Percentiles rank a stretch among this genome's conserved stretches.
Evolutionary conservation across 2,113 vertebrate species (phyloP).

Genomic region (Saimiri boliviensis): DNA sequence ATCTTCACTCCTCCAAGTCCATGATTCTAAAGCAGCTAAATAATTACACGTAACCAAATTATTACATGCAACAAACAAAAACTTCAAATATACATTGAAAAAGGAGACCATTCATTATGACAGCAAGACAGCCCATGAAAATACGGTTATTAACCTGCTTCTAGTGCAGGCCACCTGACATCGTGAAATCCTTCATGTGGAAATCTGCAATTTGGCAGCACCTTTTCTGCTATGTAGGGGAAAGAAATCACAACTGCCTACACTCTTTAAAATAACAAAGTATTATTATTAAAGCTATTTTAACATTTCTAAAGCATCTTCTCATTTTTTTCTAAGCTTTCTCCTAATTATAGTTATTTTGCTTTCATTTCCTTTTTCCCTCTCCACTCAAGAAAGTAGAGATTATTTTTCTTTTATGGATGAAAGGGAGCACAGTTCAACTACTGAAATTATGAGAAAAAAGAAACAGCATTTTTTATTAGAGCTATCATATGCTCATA

Average conservation of each 20-base stretch:
- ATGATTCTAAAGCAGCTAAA: conserved; percentile 7
- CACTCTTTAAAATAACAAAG: neutral
- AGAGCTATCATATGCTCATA: neutral
- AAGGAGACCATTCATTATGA: conserved; percentile 18
- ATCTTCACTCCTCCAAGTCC: neutral
- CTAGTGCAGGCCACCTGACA: neutral
- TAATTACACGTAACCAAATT: conserved; percentile 1
- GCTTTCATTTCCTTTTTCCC: neutral
- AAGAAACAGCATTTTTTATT: neutral
- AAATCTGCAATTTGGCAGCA: neutral
- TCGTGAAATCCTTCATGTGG: neutral
- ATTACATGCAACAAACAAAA: conserved; percentile 35
- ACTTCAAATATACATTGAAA: conserved; percentile 8
- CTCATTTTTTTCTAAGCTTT: neutral
- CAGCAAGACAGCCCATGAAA: neutral
- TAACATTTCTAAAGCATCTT: neutral
- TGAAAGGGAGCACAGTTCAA: neutral
- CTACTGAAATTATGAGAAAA: neutral
- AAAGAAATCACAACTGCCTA: neutral
- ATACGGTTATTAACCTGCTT: neutral
- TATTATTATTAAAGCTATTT: neutral
- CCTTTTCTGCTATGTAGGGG: neutral
- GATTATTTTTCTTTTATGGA: conserved; percentile 12
- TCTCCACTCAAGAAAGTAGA: neutral
- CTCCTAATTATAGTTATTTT: neutral